Percentiles rank a stretch among this genome's conserved stretches.
Conservation (phyloP, 1,140 invertebrate genomes). For the Wiebesia pumilae region DNA sequence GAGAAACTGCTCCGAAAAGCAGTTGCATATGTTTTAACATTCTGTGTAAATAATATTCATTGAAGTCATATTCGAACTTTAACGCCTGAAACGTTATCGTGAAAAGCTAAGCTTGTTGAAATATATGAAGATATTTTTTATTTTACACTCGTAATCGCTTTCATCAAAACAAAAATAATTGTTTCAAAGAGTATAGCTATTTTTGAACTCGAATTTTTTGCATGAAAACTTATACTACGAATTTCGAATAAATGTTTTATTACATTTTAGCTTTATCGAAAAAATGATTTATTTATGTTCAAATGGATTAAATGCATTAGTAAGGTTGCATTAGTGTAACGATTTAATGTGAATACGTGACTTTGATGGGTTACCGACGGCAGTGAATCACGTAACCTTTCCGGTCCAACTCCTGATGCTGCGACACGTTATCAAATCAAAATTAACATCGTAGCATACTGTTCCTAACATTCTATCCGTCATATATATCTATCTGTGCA, state of each 20-base stretch:
- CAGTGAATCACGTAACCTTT: constrained; percentile 48
- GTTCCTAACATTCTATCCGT: constrained; percentile 20
- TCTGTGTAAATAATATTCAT: background rate
- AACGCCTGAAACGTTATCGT: background rate
- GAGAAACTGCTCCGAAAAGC: background rate
- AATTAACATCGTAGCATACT: constrained; percentile 51
- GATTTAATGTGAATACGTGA: constrained; percentile 47
- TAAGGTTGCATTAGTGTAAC: constrained; percentile 42
- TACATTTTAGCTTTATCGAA: constrained; percentile 32
- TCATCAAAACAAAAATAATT: background rate
- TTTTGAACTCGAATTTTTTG: constrained; percentile 12
- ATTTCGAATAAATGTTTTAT: constrained; percentile 28
- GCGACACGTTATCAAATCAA: constrained; percentile 56
- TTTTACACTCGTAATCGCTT: background rate
- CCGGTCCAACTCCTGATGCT: constrained; percentile 40
- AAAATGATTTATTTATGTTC: constrained; percentile 29
- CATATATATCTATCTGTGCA: background rate
- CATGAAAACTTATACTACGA: background rate
- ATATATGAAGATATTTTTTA: background rate
- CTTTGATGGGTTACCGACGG: constrained; percentile 40
- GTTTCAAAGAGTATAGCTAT: background rate
- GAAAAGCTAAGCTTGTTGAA: background rate
- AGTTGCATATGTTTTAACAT: background rate
- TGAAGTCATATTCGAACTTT: background rate
- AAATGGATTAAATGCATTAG: constrained; percentile 45